phyloP scores from a whole-genome alignment of 2,113 vertebrate species.

The Nyctibius bracteatus region DNA sequence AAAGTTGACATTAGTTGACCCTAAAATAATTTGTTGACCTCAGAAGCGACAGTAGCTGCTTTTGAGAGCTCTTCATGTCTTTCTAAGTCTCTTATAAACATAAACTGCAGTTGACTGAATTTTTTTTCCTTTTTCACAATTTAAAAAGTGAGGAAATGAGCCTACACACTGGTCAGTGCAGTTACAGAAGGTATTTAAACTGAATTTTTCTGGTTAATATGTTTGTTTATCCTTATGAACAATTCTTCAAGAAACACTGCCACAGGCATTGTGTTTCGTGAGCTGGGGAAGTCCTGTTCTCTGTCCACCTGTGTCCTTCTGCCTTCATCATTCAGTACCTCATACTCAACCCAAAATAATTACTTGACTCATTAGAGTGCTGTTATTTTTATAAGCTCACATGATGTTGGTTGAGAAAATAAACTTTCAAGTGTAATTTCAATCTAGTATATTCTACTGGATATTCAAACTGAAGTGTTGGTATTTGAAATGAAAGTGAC shows the following conservation, averaged over 20 bases:
- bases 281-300: background rate
- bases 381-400: background rate
- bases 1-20: background rate
- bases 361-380: background rate
- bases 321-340: background rate
- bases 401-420: conserved; percentile 58
- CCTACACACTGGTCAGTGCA: background rate
- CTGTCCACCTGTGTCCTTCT: background rate
- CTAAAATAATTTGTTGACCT: background rate
- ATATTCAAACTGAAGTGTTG: conserved; percentile 4
- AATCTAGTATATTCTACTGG: background rate
- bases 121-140: background rate
- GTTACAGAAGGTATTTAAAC: background rate
- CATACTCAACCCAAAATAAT: background rate
- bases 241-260: background rate
- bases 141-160: background rate
- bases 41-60: background rate
- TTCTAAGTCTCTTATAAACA: background rate
- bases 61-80: background rate
- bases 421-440: conserved; percentile 45
- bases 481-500: conserved; percentile 27
- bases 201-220: background rate
- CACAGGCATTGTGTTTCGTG: background rate
- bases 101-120: background rate
- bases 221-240: background rate